Evolutionary conservation across 1,140 invertebrate species (phyloP), one percentile per base, ranked within the genome.

Genomic region (Penaeus chinensis): DNA sequence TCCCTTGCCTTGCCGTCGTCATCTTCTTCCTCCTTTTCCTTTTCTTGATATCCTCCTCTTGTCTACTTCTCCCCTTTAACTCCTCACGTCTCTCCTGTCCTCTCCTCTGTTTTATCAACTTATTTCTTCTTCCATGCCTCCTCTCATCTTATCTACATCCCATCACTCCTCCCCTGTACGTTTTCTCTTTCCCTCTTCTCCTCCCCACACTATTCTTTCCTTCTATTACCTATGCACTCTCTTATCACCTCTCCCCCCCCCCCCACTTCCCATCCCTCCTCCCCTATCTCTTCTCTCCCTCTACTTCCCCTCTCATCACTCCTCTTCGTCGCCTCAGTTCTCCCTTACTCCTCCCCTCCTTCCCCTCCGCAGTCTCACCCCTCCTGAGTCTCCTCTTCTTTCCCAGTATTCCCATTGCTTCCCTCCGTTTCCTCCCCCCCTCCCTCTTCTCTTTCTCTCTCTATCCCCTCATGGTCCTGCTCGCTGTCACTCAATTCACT

Each of bases 21-120:
- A 24, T 47, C 37, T 20, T 78, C 76, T 78, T 78, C 76, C 32
- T 47, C 42, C 37, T 54, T 78, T 78, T 27, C 37, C 76, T 2
- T 78, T 10, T 54, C 76, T 78, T 54, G 47, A 54, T 78, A 78
- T 78, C 76, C 47, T 54, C 60, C 76, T 47, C 76, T 78, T 27
- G n/a, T 54, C 60, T 11, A 13, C n/a, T 37, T 24, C 42, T 24
- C 42, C 71, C 3, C 7, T 76, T 37, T 76, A 19, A 13, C 71
- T 76, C 71, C 18, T 78, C 37, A 11, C 19, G 20, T 13, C 60
- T 54, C n/a, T 78, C 27, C 19, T 76, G 27, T 24, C 10, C 71
- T 32, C 19, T 76, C 27, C 27, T 76, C 24, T 42, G 27, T 24
- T 37, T 22, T 32, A 3, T 76, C 71, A 32, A 3, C 5, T 18